phyloP scores from a whole-genome alignment of 1,140 invertebrate genomes.

The Zaprionus tsacasi region DNA sequence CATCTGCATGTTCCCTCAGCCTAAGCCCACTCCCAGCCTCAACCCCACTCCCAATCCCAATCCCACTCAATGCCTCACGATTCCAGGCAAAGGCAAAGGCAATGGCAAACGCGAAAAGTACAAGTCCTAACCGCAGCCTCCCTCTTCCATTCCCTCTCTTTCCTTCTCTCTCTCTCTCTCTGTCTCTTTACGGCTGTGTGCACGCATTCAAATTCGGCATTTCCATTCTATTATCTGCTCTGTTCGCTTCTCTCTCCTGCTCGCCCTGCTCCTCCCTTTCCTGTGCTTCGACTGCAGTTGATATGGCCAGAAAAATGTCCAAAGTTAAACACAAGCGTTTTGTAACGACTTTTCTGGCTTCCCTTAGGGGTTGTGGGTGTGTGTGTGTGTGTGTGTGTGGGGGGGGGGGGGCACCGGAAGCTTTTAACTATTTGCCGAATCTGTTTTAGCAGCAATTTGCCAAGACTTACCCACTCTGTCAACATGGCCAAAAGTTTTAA shows the following conservation, averaged over 20 bases:
- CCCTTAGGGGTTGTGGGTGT: not conserved
- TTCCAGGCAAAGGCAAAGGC: not conserved
- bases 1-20: constrained; percentile 18
- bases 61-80: not conserved
- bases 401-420: not conserved
- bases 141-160: not conserved
- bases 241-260: not conserved
- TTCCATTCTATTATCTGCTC: constrained; percentile 23
- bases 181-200: constrained; percentile 11
- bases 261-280: not conserved
- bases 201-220: constrained; percentile 32
- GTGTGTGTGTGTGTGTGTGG: not conserved
- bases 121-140: not conserved
- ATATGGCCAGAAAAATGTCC: constrained; percentile 27
- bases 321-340: constrained; percentile 31
- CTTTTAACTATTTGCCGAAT: constrained; percentile 32
- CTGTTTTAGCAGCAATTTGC: constrained; percentile 37
- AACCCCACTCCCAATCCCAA: not conserved
- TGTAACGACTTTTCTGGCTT: constrained; percentile 8
- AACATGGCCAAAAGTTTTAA: constrained; percentile 75
- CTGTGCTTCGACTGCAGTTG: constrained; percentile 25
- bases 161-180: no score
- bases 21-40: not conserved
- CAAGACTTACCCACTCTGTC: constrained; percentile 46
- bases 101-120: not conserved